phyloP scores from a whole-genome alignment of 2,797 vertebrate genomes.

The Sebastes wilsoni region DNA sequence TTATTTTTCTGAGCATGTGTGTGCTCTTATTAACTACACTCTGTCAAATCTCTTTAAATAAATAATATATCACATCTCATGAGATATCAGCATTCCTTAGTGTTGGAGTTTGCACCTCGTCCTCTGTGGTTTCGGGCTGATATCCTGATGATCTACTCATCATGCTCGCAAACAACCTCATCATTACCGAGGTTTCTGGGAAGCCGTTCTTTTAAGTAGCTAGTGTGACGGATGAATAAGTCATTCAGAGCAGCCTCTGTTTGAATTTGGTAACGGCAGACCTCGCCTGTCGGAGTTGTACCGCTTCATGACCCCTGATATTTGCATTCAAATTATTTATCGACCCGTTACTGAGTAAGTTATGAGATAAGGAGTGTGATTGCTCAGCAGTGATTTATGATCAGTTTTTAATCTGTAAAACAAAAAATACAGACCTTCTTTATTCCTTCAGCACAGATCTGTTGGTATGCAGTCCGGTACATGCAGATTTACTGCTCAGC shows the following conservation, averaged over 20 bases:
- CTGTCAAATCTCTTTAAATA: background rate
- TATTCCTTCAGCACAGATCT: background rate
- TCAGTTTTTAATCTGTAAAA: background rate
- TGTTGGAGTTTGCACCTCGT: slow-evolving; percentile 1
- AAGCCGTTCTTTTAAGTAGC: slow-evolving; percentile 14
- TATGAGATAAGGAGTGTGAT: background rate
- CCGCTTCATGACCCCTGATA: background rate
- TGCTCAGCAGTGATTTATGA: background rate
- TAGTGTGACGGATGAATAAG: background rate
- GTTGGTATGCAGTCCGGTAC: background rate
- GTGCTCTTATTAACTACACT: background rate
- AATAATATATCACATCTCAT: slow-evolving; percentile 16
- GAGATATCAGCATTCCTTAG: slow-evolving; percentile 2
- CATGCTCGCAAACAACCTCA: slow-evolving; percentile 5
- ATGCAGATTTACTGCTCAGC: background rate
- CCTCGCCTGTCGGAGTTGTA: background rate
- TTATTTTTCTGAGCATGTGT: background rate
- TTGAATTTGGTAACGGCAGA: background rate
- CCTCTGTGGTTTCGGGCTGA: background rate
- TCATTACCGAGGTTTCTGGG: slow-evolving; percentile 6
- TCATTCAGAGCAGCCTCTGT: background rate
- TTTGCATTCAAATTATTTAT: background rate
- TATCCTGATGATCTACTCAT: background rate
- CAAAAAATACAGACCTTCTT: background rate
- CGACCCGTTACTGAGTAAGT: background rate